Conservation (phyloP, 1,140 invertebrate species). For the Drosophila arawakana region DNA sequence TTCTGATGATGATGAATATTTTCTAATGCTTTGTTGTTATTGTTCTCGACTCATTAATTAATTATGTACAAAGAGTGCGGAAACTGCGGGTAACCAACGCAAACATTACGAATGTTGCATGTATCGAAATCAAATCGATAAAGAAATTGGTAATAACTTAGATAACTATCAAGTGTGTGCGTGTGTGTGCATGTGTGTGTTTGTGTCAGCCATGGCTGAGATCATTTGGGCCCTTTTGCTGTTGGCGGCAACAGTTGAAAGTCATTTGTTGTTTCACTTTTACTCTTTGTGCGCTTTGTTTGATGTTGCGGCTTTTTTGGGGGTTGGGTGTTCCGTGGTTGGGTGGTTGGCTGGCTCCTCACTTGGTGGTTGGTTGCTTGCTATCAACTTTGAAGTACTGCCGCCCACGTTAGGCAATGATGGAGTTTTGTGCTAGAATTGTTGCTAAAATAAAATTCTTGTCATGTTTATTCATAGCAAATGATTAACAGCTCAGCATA, state of each 20-base stretch:
- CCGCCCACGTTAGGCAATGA: slow-evolving; percentile 53
- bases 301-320: slow-evolving; percentile 45
- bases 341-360: slow-evolving; percentile 1
- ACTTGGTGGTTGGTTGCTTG: slow-evolving; percentile 7
- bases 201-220: slow-evolving; percentile 41
- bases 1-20: slow-evolving; percentile 62
- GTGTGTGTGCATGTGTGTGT: slow-evolving; percentile 5
- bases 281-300: slow-evolving; percentile 47
- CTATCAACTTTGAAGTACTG: slow-evolving; percentile 58
- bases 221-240: slow-evolving; percentile 63
- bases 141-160: slow-evolving; percentile 56
- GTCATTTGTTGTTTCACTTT: slow-evolving; percentile 27
- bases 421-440: not conserved
- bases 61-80: slow-evolving; percentile 61
- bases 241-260: slow-evolving; percentile 61
- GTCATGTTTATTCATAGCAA: not conserved
- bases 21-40: slow-evolving; percentile 42
- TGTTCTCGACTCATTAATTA: slow-evolving; percentile 81
- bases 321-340: not conserved
- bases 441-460: not conserved
- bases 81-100: slow-evolving; percentile 61
- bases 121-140: slow-evolving; percentile 55
- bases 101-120: slow-evolving; percentile 35
- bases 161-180: slow-evolving; percentile 52
- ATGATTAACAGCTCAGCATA: not conserved